Conservation (phyloP, 2,888 invertebrate species). For the Herminia tarsipennalis region DNA sequence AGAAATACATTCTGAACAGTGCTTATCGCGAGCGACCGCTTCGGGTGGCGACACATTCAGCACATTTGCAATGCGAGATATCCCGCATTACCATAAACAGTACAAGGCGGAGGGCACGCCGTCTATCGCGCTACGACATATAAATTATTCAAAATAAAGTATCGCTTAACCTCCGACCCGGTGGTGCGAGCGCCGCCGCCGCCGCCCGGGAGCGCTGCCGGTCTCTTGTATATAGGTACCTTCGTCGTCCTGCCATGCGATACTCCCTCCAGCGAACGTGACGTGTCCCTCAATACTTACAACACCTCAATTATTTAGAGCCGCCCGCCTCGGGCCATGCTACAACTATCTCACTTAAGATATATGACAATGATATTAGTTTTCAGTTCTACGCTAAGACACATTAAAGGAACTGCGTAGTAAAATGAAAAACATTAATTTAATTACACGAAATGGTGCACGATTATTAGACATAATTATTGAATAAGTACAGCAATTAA, state of each 20-base stretch:
- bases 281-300: conserved; percentile 17
- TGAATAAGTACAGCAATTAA: conserved; percentile 14
- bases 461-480: conserved; percentile 15
- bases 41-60: conserved; percentile 81
- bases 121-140: conserved; percentile 84
- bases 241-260: conserved; percentile 27
- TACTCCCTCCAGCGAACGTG: conserved; percentile 34
- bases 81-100: conserved; percentile 84
- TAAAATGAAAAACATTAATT: conserved; percentile 10
- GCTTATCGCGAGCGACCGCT: conserved; percentile 73
- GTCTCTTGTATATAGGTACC: conserved; percentile 12
- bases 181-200: conserved; percentile 47
- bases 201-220: conserved; percentile 41
- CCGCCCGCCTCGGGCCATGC: conserved; percentile 8
- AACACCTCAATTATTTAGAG: conserved; percentile 19
- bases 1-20: conserved; percentile 66
- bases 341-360: background rate
- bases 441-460: conserved; percentile 22
- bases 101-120: conserved; percentile 82
- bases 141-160: conserved; percentile 86
- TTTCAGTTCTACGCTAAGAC: background rate
- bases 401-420: background rate
- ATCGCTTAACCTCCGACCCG: conserved; percentile 83
- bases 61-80: conserved; percentile 85
- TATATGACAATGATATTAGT: background rate